Evolutionary conservation across 2,797 vertebrate genomes (phyloP).

Genomic region (Hoplostethus mediterraneus): DNA sequence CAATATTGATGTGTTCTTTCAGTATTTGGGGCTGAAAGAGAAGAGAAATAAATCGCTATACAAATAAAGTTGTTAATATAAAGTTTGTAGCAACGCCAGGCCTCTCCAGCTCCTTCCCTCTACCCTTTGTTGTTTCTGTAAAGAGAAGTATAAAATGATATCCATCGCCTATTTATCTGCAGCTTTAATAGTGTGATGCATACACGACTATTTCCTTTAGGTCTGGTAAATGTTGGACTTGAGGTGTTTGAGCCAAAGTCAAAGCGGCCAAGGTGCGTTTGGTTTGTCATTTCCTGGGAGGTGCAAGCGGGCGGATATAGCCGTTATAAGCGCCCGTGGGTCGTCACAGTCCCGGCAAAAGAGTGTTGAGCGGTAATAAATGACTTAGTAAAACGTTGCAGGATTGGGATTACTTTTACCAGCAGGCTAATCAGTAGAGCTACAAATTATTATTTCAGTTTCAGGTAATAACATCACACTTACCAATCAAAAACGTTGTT

Average conservation of each 20-base stretch:
- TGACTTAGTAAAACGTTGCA: not conserved
- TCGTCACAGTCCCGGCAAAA: constrained; percentile 1
- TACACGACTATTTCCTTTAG: not conserved
- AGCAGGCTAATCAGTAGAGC: constrained; percentile 12
- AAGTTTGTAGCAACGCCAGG: not conserved
- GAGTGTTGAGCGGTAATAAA: constrained; percentile 4
- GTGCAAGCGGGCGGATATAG: constrained; percentile 30
- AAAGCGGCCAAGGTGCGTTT: constrained; percentile 52
- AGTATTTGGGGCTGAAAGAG: constrained; percentile 30
- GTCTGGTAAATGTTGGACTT: constrained; percentile 46
- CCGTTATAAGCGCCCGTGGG: constrained; percentile 6
- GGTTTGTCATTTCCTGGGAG: constrained; percentile 60
- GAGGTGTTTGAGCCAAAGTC: constrained; percentile 36
- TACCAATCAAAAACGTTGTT: not conserved
- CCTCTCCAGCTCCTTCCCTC: not conserved
- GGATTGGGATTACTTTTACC: not conserved
- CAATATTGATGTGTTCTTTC: constrained; percentile 45
- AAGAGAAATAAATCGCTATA: not conserved
- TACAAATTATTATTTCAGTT: not conserved
- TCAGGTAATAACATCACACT: not conserved
- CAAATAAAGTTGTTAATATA: constrained; percentile 19
- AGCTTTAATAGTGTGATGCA: no score
- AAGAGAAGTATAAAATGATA: constrained; percentile 11
- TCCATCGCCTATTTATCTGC: not conserved
- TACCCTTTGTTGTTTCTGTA: constrained; percentile 1